Conservation (phyloP, 2,888 invertebrate species). For the Amblyteles armatorius region DNA sequence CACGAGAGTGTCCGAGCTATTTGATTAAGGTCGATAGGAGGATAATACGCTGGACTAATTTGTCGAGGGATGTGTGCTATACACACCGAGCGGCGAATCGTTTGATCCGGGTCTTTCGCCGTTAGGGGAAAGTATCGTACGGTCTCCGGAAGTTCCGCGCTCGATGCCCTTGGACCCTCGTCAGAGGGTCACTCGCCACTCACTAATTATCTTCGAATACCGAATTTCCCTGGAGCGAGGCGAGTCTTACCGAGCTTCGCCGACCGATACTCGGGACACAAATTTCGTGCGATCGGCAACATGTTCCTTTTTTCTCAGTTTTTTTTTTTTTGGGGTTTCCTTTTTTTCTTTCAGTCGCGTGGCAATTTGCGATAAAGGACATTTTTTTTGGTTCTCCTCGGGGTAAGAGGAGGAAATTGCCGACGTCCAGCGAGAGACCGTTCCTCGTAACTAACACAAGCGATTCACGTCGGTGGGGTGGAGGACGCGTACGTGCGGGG, state of each 20-base stretch:
- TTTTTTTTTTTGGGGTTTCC: background rate
- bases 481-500: constrained; percentile 40
- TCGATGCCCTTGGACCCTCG: constrained; percentile 15
- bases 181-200: constrained; percentile 32
- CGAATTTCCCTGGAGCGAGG: constrained; percentile 4
- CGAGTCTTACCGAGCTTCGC: background rate
- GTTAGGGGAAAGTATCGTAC: constrained; percentile 17
- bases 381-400: background rate
- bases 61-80: constrained; percentile 56
- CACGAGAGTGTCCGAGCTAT: constrained; percentile 62
- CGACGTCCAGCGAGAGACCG: constrained; percentile 2
- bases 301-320: background rate
- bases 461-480: constrained; percentile 46
- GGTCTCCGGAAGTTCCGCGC: background rate
- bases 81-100: constrained; percentile 27
- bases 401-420: constrained; percentile 13
- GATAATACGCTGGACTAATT: constrained; percentile 70
- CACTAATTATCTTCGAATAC: constrained; percentile 51
- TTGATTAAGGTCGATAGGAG: constrained; percentile 70
- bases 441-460: constrained; percentile 40
- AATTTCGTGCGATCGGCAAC: background rate
- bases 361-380: background rate
- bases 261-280: background rate
- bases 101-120: constrained; percentile 44
- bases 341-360: background rate